Conservation (phyloP, 2,888 invertebrate species). For the Agrenia bidenticulata region DNA sequence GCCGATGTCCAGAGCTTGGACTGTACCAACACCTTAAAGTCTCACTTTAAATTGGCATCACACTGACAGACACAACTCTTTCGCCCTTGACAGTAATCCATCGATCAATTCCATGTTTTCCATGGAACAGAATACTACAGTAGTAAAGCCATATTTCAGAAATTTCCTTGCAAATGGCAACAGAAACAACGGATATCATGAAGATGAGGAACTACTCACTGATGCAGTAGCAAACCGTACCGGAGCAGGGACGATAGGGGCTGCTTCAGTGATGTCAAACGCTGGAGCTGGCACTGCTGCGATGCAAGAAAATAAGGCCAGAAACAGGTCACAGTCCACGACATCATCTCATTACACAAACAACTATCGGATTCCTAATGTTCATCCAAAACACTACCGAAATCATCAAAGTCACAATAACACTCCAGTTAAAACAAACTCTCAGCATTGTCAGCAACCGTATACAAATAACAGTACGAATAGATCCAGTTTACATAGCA, state of each 20-base stretch:
- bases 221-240: slow-evolving; percentile 16
- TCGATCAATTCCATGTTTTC: slow-evolving; percentile 23
- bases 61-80: too few species aligned
- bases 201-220: slow-evolving; percentile 42
- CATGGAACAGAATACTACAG: slow-evolving; percentile 41
- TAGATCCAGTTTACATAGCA: slow-evolving; percentile 27
- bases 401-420: slow-evolving; percentile 23
- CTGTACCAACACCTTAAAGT: too few species aligned
- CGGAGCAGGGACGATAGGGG: slow-evolving; percentile 16
- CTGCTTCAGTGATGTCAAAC: slow-evolving; percentile 14
- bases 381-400: background rate
- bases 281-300: background rate
- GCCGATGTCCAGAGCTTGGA: too few species aligned
- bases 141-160: background rate
- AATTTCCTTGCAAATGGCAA: slow-evolving; percentile 35
- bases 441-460: background rate
- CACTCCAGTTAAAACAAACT: slow-evolving; percentile 3
- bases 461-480: slow-evolving; percentile 22
- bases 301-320: slow-evolving; percentile 12
- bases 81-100: too few species aligned
- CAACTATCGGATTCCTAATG: slow-evolving; percentile 36
- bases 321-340: slow-evolving; percentile 42
- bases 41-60: too few species aligned
- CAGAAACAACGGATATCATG: slow-evolving; percentile 47
- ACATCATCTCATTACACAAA: slow-evolving; percentile 47